Conservation (phyloP, 2,888 invertebrate genomes). For the Drosophila trichaetosa region DNA sequence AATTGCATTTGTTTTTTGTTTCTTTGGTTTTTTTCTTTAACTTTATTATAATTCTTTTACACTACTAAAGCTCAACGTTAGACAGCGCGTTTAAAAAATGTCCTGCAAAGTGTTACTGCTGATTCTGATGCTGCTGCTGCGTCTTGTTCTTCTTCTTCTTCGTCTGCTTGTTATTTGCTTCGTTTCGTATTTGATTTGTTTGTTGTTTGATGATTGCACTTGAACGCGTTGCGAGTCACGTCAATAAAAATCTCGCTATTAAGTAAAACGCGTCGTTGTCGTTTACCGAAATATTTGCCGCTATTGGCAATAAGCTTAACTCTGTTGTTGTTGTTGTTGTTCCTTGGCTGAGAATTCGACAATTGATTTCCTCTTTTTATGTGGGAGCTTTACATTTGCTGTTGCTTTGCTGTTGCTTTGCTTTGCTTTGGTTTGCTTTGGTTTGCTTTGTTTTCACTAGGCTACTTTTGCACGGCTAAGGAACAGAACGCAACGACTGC, state of each 20-base stretch:
- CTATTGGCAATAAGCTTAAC: slow-evolving; percentile 57
- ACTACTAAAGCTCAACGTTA: slow-evolving; percentile 82
- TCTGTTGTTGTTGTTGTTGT: slow-evolving; percentile 29
- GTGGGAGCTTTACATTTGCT: slow-evolving; percentile 22
- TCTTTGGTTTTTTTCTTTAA: slow-evolving; percentile 24
- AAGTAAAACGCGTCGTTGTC: slow-evolving; percentile 44
- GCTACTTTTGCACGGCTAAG: slow-evolving; percentile 83
- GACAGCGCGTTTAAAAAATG: slow-evolving; percentile 65
- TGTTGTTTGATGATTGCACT: slow-evolving; percentile 75
- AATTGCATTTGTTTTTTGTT: slow-evolving; percentile 45
- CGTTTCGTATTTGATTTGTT: slow-evolving; percentile 8
- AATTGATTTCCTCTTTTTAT: slow-evolving; percentile 56
- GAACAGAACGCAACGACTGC: slow-evolving; percentile 84
- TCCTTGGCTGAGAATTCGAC: slow-evolving; percentile 31
- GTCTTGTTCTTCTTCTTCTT: slow-evolving; percentile 23
- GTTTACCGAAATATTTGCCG: slow-evolving; percentile 45
- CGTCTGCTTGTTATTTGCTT: slow-evolving; percentile 14
- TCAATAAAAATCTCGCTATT: slow-evolving; percentile 62
- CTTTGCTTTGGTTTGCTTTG: slow-evolving; percentile 36
- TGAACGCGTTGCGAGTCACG: slow-evolving; percentile 79
- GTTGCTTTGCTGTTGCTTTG: slow-evolving; percentile 34
- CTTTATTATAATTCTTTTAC: slow-evolving; percentile 45
- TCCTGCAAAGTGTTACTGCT: slow-evolving; percentile 52
- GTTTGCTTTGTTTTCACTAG: slow-evolving; percentile 72
- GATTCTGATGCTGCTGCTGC: slow-evolving; percentile 18